Conservation (phyloP, 2,888 invertebrate genomes). For the Blastobasis adustella region DNA sequence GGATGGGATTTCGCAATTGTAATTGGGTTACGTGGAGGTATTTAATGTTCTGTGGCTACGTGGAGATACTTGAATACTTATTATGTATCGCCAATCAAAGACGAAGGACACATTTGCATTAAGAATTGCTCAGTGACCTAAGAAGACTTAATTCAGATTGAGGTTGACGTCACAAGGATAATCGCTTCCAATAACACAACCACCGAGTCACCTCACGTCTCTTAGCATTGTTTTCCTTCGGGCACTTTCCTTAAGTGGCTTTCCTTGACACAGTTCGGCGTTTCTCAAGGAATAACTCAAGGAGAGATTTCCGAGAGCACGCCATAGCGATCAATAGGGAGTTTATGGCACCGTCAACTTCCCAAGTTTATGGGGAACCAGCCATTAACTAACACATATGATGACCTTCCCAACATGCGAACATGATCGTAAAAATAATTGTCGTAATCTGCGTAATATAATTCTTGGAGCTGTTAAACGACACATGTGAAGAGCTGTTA, state of each 20-base stretch:
- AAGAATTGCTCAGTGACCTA: constrained; percentile 1
- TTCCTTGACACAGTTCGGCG: constrained; percentile 39
- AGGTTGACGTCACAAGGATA: constrained; percentile 23
- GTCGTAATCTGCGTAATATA: neutral
- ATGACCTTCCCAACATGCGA: neutral
- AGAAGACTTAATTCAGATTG: constrained; percentile 1
- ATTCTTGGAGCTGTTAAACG: no score
- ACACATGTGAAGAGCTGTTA: neutral
- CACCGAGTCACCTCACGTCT: constrained; percentile 19
- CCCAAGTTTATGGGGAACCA: neutral
- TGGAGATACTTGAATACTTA: no score
- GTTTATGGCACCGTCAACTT: neutral
- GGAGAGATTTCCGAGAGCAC: neutral
- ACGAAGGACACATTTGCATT: no score
- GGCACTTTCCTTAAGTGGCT: constrained; percentile 21
- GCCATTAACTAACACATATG: neutral
- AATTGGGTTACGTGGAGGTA: no score
- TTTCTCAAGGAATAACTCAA: neutral
- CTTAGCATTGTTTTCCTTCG: constrained; percentile 13
- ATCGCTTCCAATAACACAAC: constrained; percentile 16
- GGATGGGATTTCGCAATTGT: no score
- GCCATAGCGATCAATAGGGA: neutral
- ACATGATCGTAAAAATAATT: neutral
- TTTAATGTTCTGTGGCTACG: no score
- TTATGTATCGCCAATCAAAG: no score